phyloP scores from a whole-genome alignment of 2,797 vertebrate genomes.

The Enteromius trimaculatus region DNA sequence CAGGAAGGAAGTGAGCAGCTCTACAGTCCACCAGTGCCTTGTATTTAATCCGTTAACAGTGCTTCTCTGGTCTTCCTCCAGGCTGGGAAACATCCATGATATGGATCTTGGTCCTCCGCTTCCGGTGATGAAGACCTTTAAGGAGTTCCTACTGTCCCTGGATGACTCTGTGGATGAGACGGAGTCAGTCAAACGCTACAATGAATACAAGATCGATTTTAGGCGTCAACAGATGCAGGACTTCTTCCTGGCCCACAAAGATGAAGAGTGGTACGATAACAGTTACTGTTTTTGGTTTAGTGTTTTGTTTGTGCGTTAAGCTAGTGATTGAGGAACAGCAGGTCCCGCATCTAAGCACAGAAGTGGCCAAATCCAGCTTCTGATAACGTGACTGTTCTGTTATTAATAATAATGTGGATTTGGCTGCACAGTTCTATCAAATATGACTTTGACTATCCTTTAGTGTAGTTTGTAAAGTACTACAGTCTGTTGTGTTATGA shows the following conservation, averaged over 20 bases:
- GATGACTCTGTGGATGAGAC: conserved; percentile 95
- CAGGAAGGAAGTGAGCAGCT: not conserved
- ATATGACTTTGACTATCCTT: not conserved
- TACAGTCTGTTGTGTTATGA: not conserved
- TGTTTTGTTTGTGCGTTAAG: not conserved
- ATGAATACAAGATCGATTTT: conserved; percentile 95
- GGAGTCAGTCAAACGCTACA: conserved; percentile 92
- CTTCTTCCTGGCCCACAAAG: conserved; percentile 95
- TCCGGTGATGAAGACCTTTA: conserved; percentile 92
- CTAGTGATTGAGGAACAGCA: not conserved
- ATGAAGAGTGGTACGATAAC: conserved; percentile 92
- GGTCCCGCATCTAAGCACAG: not conserved
- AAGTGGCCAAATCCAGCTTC: not conserved
- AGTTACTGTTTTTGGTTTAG: conserved; percentile 36
- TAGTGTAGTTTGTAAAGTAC: not conserved
- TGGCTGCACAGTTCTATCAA: no score
- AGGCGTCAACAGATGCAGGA: conserved; percentile 96
- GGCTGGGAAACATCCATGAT: conserved; percentile 91
- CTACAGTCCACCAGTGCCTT: no score
- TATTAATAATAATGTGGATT: not conserved
- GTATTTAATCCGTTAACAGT: not conserved
- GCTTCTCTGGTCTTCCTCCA: conserved; percentile 55
- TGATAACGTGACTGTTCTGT: not conserved
- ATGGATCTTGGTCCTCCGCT: conserved; percentile 88
- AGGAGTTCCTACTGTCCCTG: conserved; percentile 91